Evolutionary conservation across 92 coral and sea anemone species (phyloP), one percentile per base, ranked within the genome.

Genomic region (Palythoa heliodiscus): DNA sequence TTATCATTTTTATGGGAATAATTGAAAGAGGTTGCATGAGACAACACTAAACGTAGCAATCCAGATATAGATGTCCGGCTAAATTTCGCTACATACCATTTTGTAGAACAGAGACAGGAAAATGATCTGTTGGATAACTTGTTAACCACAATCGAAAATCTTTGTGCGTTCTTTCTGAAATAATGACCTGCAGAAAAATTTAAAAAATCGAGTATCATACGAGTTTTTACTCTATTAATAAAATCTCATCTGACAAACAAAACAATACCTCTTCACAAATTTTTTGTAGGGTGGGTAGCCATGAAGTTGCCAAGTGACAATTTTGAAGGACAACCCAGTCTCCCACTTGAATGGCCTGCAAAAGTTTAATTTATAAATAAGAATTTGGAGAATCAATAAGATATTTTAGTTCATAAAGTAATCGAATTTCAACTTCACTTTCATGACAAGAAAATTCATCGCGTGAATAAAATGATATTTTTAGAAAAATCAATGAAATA

Each of bases 291-390:
- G 88, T 77, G 12, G 99, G 99, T 69, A 96, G 87, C 99, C 99
- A 96, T 6, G 99, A 96, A 1, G 94, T 92, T 4, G 99, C 99
- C 63, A 96, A 86, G 82, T 96, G 99, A 71, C 99, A 96, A 71
- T 96, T 96, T 78, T 96, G 99, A 9, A 96, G 88, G 8, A 96
- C 98, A 9, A 96, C 98, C 99, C 99, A 96, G 75, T 93, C 93
- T 52, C 99, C 99, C 7, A 89, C 95, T 61, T 70, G 71, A 58
- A 95, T 88, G 16, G 98, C 99, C 99, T 96, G 83, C 29, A 82
- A 48, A 54, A 40, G 87, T n/a, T 5, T 5, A 72, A 70, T 43
- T 63, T 63, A 63, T 19, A n/a, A n/a, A 63, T 12, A 13, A 12
- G 19, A 12, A 13, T 12, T 12, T 55, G 11, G 16, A 3, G 19